Evolutionary conservation across 2,113 vertebrate species (phyloP).

Genomic region (human): GRCh38 chr17:9341001-9341500

Average conservation of each 20-base stretch:
- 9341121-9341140: not conserved
- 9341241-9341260: rapidly evolving
- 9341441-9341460: too few species aligned
- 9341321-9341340: not conserved
- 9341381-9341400: not conserved
- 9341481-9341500: too few species aligned
- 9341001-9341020: too few species aligned
- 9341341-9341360: not conserved
- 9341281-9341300: not conserved
- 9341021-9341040: too few species aligned
- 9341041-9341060: too few species aligned
- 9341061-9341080: not conserved
- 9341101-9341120: not conserved
- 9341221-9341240: not conserved
- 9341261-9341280: rapidly evolving
- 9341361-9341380: not conserved
- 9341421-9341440: too few species aligned
- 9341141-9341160: not conserved
- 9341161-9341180: not conserved
- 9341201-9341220: not conserved
- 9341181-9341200: not conserved
- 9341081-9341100: not conserved
- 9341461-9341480: too few species aligned
- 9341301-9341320: not conserved
- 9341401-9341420: not conserved